These are phyloP conservation scores for Zootoca vivipara DNA, from an alignment of 2,113 vertebrate genomes.

Conservation along the genomic window DNA sequence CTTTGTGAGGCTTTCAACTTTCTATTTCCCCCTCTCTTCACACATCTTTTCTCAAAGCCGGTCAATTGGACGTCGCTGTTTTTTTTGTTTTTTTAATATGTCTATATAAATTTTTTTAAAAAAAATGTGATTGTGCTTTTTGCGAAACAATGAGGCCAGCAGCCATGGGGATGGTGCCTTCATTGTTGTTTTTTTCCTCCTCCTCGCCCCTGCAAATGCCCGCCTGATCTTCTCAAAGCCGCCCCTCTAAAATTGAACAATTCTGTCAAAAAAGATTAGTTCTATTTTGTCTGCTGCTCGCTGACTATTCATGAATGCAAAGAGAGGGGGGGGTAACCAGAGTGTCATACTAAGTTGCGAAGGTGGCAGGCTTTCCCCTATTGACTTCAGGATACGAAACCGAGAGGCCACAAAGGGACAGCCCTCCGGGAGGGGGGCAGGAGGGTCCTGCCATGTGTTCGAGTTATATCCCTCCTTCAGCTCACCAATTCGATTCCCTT, in stretches of 20 bases:
- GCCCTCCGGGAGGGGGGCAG: constrained; percentile 77
- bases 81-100: too few species aligned
- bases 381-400: constrained; percentile 84
- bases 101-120: too few species aligned
- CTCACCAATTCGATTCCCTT: constrained; percentile 84
- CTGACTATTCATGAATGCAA: constrained; percentile 89
- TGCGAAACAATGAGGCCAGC: constrained; percentile 43
- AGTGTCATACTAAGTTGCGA: constrained; percentile 86
- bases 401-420: constrained; percentile 82
- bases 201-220: constrained; percentile 74
- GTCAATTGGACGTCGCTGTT: too few species aligned
- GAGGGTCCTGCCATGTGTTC: constrained; percentile 82
- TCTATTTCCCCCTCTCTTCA: neutral
- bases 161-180: constrained; percentile 53
- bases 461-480: constrained; percentile 79
- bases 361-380: constrained; percentile 82
- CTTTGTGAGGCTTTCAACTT: constrained; percentile 53
- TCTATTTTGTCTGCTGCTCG: constrained; percentile 88
- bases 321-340: constrained; percentile 77
- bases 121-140: constrained; percentile 64
- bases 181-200: too few species aligned
- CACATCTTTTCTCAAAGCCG: too few species aligned
- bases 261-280: constrained; percentile 92
- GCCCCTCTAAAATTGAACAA: constrained; percentile 86
- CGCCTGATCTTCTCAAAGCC: constrained; percentile 76